A percentile compares a stretch with the other conserved stretches of the same genome.
phyloP scores from a whole-genome alignment of 2,113 vertebrate genomes.

The Paralichthys olivaceus region DNA sequence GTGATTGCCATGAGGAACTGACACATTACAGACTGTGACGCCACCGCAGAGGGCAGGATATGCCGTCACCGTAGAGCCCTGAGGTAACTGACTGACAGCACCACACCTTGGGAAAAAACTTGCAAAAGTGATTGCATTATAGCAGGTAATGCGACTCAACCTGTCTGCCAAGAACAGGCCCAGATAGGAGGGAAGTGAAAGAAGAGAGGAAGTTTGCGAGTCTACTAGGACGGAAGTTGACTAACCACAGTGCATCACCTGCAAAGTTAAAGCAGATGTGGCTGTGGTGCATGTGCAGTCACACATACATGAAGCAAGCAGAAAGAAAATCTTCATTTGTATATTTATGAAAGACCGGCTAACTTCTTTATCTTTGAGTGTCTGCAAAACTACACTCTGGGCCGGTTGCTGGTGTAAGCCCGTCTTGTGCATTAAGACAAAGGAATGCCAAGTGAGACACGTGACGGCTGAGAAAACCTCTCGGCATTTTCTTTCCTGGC shows the following conservation, averaged over 20 bases:
- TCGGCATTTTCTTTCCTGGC: constrained; percentile 27
- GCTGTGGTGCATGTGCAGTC: constrained; percentile 3
- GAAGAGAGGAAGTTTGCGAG: constrained; percentile 56
- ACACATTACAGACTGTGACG: constrained; percentile 15
- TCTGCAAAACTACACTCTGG: not conserved
- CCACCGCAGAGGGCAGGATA: not conserved
- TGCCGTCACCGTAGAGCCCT: not conserved
- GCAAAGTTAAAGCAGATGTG: constrained; percentile 26
- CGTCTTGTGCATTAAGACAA: constrained; percentile 1
- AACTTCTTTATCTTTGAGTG: not conserved
- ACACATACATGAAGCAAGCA: not conserved
- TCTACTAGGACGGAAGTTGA: constrained; percentile 61
- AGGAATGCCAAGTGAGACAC: constrained; percentile 52
- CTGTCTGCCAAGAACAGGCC: constrained; percentile 59
- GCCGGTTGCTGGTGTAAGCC: not conserved
- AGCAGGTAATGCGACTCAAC: constrained; percentile 65
- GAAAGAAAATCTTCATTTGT: not conserved
- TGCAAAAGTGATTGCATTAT: not conserved
- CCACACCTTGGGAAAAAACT: constrained; percentile 41
- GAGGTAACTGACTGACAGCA: not conserved
- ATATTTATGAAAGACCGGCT: not conserved
- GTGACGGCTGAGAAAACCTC: constrained; percentile 48
- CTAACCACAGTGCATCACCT: constrained; percentile 67
- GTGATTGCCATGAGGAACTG: constrained; percentile 1
- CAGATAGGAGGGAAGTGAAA: constrained; percentile 58